These are phyloP conservation scores for Lasioglossum calceatum DNA, from an alignment of 2,888 invertebrate species.

Conservation along the genomic window DNA sequence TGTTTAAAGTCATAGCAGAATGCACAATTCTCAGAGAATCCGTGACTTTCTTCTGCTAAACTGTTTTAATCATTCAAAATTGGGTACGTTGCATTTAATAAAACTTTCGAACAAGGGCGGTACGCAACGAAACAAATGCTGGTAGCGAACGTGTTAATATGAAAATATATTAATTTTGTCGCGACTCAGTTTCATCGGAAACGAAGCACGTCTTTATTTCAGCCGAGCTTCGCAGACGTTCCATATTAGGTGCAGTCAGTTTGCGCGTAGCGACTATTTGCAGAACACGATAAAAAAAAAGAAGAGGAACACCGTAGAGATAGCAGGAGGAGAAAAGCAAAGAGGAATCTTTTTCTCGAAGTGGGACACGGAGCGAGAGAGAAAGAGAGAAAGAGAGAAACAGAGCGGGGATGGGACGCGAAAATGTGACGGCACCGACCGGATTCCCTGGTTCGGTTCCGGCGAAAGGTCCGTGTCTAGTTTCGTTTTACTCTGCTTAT, in stretches of 20 bases:
- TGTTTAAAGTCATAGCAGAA: too few species aligned
- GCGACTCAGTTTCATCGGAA: too few species aligned
- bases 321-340: neutral
- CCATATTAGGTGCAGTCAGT: neutral
- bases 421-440: conserved; percentile 46
- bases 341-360: neutral
- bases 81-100: too few species aligned
- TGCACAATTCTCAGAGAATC: too few species aligned
- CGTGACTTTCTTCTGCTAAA: too few species aligned
- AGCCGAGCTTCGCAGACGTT: neutral
- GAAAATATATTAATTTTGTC: neutral
- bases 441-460: conserved; percentile 38
- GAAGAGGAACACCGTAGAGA: neutral
- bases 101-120: too few species aligned
- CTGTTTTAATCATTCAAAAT: too few species aligned
- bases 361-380: neutral
- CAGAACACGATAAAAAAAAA: neutral
- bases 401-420: conserved; percentile 19
- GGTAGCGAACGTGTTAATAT: too few species aligned
- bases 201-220: neutral
- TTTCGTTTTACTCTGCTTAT: conserved; percentile 79
- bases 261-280: neutral
- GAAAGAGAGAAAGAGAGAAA: neutral
- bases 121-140: too few species aligned
- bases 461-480: conserved; percentile 69